These are phyloP conservation scores for Meloe dianella DNA, from an alignment of 2,888 invertebrate species.

Conservation along the genomic window DNA sequence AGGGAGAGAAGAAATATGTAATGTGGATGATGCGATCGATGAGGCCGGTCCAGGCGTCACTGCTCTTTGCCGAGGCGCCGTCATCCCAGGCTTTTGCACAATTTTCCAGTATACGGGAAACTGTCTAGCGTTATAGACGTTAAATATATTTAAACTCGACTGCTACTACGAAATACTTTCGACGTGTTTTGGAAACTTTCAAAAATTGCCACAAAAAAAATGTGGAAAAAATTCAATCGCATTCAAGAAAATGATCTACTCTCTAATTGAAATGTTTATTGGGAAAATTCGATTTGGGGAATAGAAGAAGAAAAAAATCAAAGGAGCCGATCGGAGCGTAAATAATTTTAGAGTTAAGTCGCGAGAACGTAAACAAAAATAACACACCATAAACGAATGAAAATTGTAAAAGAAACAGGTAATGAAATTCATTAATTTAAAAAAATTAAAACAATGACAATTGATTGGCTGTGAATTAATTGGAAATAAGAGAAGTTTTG, in stretches of 20 bases:
- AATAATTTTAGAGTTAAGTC: slow-evolving; percentile 13
- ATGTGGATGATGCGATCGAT: slow-evolving; percentile 49
- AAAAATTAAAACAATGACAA: too few species aligned
- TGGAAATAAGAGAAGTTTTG: neutral
- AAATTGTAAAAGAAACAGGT: neutral
- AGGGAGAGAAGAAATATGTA: slow-evolving; percentile 21
- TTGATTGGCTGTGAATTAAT: neutral
- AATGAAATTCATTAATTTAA: neutral
- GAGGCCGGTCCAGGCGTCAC: slow-evolving; percentile 56
- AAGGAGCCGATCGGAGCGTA: neutral
- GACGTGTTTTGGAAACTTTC: neutral
- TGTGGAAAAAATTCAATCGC: neutral
- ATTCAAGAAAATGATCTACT: too few species aligned
- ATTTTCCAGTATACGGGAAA: slow-evolving; percentile 47
- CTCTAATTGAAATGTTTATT: neutral
- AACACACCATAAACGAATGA: neutral
- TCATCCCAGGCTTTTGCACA: slow-evolving; percentile 51
- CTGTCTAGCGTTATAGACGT: slow-evolving; percentile 39
- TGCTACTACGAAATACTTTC: too few species aligned
- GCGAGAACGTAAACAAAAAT: slow-evolving; percentile 12
- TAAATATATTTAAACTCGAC: neutral
- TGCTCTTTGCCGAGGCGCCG: slow-evolving; percentile 53
- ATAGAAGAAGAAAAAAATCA: too few species aligned
- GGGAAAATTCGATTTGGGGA: neutral
- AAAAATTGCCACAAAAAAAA: neutral